A percentile compares a stretch with the other conserved stretches of the same genome.
Evolutionary conservation across 2,797 vertebrate species (phyloP).

Genomic region (Rhyacichthys aspro): DNA sequence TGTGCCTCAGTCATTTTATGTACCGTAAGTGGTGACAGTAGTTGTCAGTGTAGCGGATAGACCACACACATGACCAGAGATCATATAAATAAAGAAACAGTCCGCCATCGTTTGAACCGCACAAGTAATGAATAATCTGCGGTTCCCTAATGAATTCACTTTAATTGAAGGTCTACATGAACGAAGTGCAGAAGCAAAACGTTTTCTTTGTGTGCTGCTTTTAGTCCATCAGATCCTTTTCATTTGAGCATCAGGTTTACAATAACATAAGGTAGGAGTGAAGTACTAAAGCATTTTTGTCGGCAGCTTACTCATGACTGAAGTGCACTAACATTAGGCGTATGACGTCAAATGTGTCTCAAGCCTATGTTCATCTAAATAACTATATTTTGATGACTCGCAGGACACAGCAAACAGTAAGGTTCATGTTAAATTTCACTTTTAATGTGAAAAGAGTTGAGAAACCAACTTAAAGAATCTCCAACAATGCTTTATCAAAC

Average conservation of each 20-base stretch:
- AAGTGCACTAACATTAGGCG: slow-evolving; percentile 45
- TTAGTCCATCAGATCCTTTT: slow-evolving; percentile 41
- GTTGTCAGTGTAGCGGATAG: slow-evolving; percentile 43
- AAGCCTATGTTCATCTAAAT: slow-evolving; percentile 28
- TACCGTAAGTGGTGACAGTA: slow-evolving; percentile 32
- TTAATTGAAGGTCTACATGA: slow-evolving; percentile 45
- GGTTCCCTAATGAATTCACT: slow-evolving; percentile 40
- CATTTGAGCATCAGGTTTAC: slow-evolving; percentile 34
- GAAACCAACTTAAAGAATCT: slow-evolving; percentile 57
- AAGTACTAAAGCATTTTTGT: slow-evolving; percentile 31
- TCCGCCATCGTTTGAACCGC: slow-evolving; percentile 11
- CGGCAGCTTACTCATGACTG: slow-evolving; percentile 30
- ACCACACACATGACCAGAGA: slow-evolving; percentile 42
- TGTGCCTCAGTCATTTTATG: slow-evolving; percentile 8
- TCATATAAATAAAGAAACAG: slow-evolving; percentile 40
- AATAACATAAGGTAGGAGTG: slow-evolving; percentile 36
- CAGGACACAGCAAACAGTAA: too few relatives aligned
- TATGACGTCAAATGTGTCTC: slow-evolving; percentile 32
- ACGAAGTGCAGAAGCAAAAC: slow-evolving; percentile 37
- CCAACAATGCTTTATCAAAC: slow-evolving; percentile 32
- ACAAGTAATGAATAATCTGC: slow-evolving; percentile 36
- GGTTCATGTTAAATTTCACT: slow-evolving; percentile 48
- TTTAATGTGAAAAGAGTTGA: slow-evolving; percentile 42
- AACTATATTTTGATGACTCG: slow-evolving; percentile 19
- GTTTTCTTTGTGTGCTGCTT: slow-evolving; percentile 18